Conservation (phyloP, 2,797 vertebrate species). For the Buphagus erythrorhynchus region DNA sequence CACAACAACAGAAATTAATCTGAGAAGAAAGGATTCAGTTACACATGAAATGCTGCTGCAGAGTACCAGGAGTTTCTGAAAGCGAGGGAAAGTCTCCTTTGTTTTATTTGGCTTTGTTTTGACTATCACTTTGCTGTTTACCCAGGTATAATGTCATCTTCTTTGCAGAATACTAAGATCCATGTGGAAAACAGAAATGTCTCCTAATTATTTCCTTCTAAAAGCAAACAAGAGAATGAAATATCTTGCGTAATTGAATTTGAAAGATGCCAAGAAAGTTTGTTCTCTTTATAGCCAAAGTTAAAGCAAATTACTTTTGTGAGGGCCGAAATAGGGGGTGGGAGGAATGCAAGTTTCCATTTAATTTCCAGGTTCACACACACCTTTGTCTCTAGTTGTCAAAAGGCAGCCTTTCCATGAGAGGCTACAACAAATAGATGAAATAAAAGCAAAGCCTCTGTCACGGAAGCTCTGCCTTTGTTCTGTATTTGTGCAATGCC, state of each 20-base stretch:
- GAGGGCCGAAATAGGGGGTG: background rate
- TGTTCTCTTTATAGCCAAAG: conserved; percentile 6
- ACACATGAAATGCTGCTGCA: background rate
- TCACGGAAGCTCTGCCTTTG: conserved; percentile 13
- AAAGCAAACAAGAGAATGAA: conserved; percentile 64
- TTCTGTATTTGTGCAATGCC: conserved; percentile 6
- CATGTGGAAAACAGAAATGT: conserved; percentile 59
- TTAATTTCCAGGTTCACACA: background rate
- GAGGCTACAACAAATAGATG: background rate
- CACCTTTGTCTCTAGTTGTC: background rate
- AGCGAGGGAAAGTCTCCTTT: background rate
- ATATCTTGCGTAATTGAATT: conserved; percentile 68
- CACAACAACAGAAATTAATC: conserved; percentile 28
- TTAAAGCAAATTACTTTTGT: conserved; percentile 44
- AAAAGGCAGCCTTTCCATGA: conserved; percentile 1
- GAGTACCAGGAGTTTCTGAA: conserved; percentile 12
- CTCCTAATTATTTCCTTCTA: conserved; percentile 69
- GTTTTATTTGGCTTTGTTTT: conserved; percentile 63
- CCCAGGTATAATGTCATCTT: conserved; percentile 49
- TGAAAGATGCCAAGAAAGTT: conserved; percentile 37
- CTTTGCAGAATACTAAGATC: conserved; percentile 57
- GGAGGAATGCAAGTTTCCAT: background rate
- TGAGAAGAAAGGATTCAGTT: conserved; percentile 23
- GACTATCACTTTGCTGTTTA: conserved; percentile 53
- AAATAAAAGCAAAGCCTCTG: conserved; percentile 17